Evolutionary conservation across 2,113 vertebrate genomes (phyloP).

Genomic region (Vicugna pacos): DNA sequence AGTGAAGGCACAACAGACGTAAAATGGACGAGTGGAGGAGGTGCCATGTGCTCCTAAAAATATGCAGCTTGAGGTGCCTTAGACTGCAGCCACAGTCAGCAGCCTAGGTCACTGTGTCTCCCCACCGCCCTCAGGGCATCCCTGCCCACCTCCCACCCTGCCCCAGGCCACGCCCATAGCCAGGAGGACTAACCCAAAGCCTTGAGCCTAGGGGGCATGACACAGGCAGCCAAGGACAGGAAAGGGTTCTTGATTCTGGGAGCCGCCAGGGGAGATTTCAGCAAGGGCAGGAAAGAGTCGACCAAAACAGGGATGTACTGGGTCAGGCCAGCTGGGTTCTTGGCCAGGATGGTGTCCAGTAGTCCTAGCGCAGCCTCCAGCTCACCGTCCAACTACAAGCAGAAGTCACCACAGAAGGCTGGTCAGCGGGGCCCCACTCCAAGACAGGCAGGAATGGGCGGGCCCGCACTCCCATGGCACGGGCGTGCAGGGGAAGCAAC

Average conservation of each 20-base stretch:
- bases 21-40: not conserved
- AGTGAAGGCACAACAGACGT: not conserved
- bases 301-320: constrained; percentile 93
- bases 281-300: constrained; percentile 92
- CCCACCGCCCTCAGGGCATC: not conserved
- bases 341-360: constrained; percentile 89
- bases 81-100: not conserved
- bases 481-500: accelerated
- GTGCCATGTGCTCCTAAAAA: not conserved
- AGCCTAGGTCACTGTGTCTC: not conserved
- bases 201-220: constrained; percentile 93
- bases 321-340: constrained; percentile 90
- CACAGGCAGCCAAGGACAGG: constrained; percentile 92
- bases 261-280: constrained; percentile 95
- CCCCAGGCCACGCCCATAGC: not conserved
- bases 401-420: constrained; percentile 22
- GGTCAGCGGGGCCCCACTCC: not conserved
- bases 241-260: constrained; percentile 91
- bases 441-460: accelerated
- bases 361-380: constrained; percentile 91
- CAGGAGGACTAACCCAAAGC: constrained; percentile 90
- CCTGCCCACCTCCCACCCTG: not conserved
- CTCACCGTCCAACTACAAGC: constrained; percentile 92
- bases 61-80: not conserved
- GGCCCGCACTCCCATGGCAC: not conserved